A percentile compares a stretch with the other conserved stretches of the same genome.
Evolutionary conservation across 2,797 vertebrate genomes (phyloP).

Genomic region (Tragopan temminckii): DNA sequence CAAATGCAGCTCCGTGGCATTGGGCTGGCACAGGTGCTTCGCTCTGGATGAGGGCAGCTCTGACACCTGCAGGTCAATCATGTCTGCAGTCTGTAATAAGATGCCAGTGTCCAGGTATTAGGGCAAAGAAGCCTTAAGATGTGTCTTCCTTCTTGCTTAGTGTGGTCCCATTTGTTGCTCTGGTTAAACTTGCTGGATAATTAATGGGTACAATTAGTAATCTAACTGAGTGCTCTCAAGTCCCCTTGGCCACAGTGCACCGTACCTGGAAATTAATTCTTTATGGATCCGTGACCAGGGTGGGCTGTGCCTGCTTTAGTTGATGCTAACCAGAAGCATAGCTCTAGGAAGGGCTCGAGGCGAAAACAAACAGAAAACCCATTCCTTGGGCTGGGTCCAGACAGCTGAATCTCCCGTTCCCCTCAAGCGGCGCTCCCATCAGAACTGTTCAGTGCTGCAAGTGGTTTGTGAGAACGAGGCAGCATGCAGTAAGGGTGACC

Average conservation of each 20-base stretch:
- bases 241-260: rapidly evolving
- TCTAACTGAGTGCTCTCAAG: background rate
- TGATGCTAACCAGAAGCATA: background rate
- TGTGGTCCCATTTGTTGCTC: background rate
- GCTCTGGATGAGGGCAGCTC: rapidly evolving
- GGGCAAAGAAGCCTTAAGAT: background rate
- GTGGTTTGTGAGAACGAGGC: background rate
- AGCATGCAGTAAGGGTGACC: background rate
- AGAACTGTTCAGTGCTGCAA: background rate
- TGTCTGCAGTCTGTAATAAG: background rate
- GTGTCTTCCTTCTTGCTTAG: background rate
- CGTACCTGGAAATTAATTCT: background rate
- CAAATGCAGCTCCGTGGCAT: rapidly evolving
- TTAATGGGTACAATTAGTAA: background rate
- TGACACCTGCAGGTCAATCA: background rate
- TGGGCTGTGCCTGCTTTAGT: background rate
- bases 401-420: background rate
- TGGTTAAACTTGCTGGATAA: background rate
- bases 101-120: rapidly evolving
- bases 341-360: background rate
- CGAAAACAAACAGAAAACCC: background rate
- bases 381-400: background rate
- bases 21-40: background rate
- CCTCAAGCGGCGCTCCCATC: background rate
- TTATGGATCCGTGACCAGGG: background rate